Base-by-base conservation (phyloP, 2,888 invertebrate species). In the Cheilosia vernalis region DNA sequence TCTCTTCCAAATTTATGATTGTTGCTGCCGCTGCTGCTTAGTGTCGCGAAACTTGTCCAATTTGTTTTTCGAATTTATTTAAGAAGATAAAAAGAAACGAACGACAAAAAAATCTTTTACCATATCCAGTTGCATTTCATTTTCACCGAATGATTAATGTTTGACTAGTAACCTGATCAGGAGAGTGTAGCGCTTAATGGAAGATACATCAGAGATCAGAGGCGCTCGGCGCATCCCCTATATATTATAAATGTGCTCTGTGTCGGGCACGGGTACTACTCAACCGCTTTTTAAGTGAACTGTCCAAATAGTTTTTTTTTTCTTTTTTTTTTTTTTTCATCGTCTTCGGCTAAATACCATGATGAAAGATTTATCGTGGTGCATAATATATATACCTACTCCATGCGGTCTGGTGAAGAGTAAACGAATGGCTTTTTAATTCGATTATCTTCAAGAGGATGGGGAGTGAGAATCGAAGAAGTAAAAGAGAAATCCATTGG, bases 281-380 rank as follows among this genome's bases (percentile, higher is more conserved):
- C 74, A 61, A 42, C 24, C 53, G 47, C 56, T 49, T 64, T 63
- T 70, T 70, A 70, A 81, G 69, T 81, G 63, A 81, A 83, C 79
- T 83, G 83, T 83, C 83, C 78, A 83, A 78, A 83, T 72, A 73
- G 49, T 78, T 74, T 69, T 58, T 76, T 69, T 49, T 49, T 60
- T 69, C 66, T 49, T 49, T 60, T 69, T n/a, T 78, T 74, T 69
- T 58, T 76, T 69, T 49, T 49, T 60, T 69, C 66, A 30, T 66
- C 74, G 73, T 56, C 17, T n/a, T 49, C 27, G 69, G 87, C 87
- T 89, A 89, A 90, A 90, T 90, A 89, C 90, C 90, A 90, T 87
- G 89, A 87, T 91, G 91, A 91, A 91, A 91, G 91, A 91, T 91
- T 91, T 91, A 91, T 91, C 89, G 90, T 88, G 89, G 83, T 89